Conservation (phyloP, 1,140 invertebrate genomes). For the Aphaenogaster floridana region DNA sequence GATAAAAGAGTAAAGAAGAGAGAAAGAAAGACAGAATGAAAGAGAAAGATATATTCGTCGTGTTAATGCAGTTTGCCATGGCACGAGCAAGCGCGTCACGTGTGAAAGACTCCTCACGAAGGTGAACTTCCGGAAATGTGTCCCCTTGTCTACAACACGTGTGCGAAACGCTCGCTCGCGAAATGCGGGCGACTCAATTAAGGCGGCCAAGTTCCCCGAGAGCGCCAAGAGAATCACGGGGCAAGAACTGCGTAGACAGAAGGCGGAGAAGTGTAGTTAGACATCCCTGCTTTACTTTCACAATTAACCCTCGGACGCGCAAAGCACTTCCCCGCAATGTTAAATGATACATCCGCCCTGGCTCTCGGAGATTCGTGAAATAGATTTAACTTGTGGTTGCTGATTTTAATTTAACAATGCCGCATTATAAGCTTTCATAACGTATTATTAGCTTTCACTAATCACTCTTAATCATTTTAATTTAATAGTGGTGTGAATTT, state of each 20-base stretch:
- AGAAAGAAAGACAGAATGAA: neutral
- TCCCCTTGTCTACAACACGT: constrained; percentile 60
- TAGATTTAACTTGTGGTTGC: constrained; percentile 19
- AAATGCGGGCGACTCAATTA: constrained; percentile 75
- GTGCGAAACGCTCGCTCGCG: constrained; percentile 70
- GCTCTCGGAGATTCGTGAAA: neutral
- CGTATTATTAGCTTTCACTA: constrained; percentile 12
- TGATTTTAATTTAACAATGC: constrained; percentile 32
- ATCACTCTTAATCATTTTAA: constrained; percentile 51
- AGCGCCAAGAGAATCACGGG: constrained; percentile 58
- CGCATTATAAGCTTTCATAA: constrained; percentile 1
- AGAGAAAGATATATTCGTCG: constrained; percentile 19
- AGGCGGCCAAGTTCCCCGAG: constrained; percentile 68
- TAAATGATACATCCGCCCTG: constrained; percentile 36
- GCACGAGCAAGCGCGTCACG: constrained; percentile 36
- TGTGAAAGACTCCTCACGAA: constrained; percentile 66
- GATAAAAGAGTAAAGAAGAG: neutral
- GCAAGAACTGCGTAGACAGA: constrained; percentile 54
- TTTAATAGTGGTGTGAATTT: constrained; percentile 13
- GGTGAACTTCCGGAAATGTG: constrained; percentile 67
- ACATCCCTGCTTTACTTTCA: constrained; percentile 54
- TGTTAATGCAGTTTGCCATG: constrained; percentile 51
- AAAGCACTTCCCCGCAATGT: constrained; percentile 43
- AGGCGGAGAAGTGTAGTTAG: constrained; percentile 43
- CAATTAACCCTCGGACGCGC: constrained; percentile 59